These are phyloP conservation scores for Pantala flavescens DNA, from an alignment of 1,140 invertebrate genomes.

Conservation along the genomic window DNA sequence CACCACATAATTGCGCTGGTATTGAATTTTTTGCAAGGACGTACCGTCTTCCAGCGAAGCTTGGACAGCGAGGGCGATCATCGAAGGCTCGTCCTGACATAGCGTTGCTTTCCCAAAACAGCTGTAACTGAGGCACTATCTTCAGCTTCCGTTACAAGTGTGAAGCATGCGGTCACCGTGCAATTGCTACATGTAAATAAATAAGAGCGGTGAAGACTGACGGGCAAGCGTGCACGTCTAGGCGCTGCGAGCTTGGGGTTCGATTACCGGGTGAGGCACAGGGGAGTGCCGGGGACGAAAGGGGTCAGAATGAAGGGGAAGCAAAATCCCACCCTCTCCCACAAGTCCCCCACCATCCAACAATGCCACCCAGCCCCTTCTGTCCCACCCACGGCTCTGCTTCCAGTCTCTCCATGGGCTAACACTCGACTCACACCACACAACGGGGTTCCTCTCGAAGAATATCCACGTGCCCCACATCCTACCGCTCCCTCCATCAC, in stretches of 20 bases:
- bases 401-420: neutral
- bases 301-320: neutral
- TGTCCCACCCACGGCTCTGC: neutral
- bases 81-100: neutral
- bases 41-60: neutral
- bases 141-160: neutral
- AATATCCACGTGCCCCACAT: neutral
- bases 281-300: conserved; percentile 1
- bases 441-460: neutral
- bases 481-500: neutral
- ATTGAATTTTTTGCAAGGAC: neutral
- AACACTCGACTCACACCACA: neutral
- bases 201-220: neutral
- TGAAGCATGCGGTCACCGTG: neutral
- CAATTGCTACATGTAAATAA: neutral
- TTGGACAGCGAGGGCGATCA: no score
- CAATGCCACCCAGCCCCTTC: neutral
- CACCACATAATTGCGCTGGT: neutral
- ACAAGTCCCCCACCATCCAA: neutral
- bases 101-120: neutral
- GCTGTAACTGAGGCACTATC: neutral
- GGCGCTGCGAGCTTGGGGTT: neutral
- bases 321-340: neutral
- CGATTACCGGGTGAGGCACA: neutral
- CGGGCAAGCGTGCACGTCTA: neutral